These are phyloP conservation scores for Drosophila seguyi DNA, from an alignment of 1,140 invertebrate genomes.

Conservation along the genomic window DNA sequence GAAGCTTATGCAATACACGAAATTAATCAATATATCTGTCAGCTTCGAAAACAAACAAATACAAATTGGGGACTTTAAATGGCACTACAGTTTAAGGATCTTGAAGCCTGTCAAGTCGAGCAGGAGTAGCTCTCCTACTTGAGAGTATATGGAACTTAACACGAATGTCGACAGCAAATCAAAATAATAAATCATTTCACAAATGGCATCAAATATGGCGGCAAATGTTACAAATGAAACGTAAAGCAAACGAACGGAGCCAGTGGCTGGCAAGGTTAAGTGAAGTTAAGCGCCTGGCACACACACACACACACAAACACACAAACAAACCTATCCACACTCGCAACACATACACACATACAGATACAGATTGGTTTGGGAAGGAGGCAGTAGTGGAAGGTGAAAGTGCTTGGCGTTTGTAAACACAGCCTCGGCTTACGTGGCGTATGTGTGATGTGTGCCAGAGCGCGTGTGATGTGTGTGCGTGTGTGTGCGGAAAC, in stretches of 20 bases:
- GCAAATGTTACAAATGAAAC: constrained; percentile 85
- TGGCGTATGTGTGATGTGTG: constrained; percentile 65
- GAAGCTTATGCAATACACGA: not conserved
- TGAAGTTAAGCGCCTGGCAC: constrained; percentile 75
- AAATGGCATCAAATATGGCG: constrained; percentile 84
- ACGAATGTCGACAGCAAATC: constrained; percentile 78
- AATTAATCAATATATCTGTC: constrained; percentile 4
- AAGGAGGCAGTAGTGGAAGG: constrained; percentile 53
- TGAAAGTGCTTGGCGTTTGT: constrained; percentile 69
- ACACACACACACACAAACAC: too few relatives aligned
- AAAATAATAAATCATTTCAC: constrained; percentile 84
- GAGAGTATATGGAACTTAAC: constrained; percentile 47
- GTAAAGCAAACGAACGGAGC: constrained; percentile 74
- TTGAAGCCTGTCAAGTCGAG: constrained; percentile 17
- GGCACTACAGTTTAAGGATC: constrained; percentile 22
- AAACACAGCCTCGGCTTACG: constrained; percentile 58
- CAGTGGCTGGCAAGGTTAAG: constrained; percentile 78
- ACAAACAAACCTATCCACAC: constrained; percentile 37
- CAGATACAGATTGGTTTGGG: constrained; percentile 13
- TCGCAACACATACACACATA: constrained; percentile 20
- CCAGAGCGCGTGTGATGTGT: constrained; percentile 1
- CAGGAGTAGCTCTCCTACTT: constrained; percentile 19
- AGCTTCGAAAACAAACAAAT: not conserved
- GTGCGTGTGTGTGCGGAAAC: constrained; percentile 36
- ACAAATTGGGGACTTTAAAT: constrained; percentile 6